phyloP scores from a whole-genome alignment of 2,113 vertebrate genomes.

The Grus americana region DNA sequence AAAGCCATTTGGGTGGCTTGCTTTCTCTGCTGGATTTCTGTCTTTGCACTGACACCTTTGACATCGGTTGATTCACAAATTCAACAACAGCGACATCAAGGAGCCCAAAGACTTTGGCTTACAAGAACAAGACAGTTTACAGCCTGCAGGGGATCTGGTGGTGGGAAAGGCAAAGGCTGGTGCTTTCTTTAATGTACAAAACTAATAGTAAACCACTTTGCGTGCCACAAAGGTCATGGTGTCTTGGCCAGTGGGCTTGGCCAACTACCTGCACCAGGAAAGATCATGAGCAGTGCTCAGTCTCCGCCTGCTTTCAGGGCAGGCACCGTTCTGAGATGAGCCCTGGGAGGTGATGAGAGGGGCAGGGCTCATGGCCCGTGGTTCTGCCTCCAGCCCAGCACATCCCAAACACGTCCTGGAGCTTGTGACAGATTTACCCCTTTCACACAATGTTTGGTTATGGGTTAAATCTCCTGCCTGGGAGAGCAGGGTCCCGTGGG shows the following conservation, averaged over 20 bases:
- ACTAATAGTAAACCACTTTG: not conserved
- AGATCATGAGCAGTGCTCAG: not conserved
- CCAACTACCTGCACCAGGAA: not conserved
- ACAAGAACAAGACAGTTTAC: fast-evolving
- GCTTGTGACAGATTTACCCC: not conserved
- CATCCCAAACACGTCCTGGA: not conserved
- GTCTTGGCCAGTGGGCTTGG: not conserved
- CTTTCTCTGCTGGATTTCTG: not conserved
- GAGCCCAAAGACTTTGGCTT: not conserved
- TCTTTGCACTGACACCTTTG: not conserved
- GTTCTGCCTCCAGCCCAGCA: not conserved
- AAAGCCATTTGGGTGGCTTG: not conserved
- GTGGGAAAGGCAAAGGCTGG: not conserved
- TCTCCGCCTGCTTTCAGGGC: not conserved
- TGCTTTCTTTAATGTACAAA: not conserved
- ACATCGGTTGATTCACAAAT: not conserved
- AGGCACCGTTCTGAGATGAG: not conserved
- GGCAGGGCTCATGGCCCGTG: not conserved
- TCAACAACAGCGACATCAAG: not conserved
- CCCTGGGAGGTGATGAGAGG: not conserved
- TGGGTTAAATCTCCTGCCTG: not conserved
- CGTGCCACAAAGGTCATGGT: not conserved
- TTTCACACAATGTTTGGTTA: not conserved
- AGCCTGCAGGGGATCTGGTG: not conserved
- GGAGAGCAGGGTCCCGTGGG: not conserved